Conservation (phyloP, 2,888 invertebrate genomes). For the Ctena decussata region DNA sequence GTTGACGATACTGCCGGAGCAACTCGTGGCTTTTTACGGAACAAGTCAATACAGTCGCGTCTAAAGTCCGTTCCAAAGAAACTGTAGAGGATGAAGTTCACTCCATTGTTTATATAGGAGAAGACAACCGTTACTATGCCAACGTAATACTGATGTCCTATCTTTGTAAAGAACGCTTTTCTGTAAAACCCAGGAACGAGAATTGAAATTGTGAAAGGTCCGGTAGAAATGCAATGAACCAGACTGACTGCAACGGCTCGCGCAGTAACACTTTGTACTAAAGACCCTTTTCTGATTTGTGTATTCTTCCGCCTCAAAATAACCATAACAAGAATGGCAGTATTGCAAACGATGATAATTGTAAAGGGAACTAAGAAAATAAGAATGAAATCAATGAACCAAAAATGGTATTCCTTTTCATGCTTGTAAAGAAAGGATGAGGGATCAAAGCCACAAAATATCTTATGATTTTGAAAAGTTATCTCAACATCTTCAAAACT, state of each 20-base stretch:
- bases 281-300: not conserved
- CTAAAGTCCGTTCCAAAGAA: conserved; percentile 6
- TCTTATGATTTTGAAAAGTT: not conserved
- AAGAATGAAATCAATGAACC: not conserved
- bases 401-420: not conserved
- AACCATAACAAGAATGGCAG: not conserved
- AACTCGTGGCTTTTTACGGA: not conserved
- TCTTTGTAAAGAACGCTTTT: not conserved
- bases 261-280: not conserved
- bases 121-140: not conserved
- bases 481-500: not conserved
- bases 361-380: not conserved
- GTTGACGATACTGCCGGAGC: not conserved
- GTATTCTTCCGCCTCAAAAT: not conserved
- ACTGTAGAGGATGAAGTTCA: not conserved
- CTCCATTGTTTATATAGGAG: not conserved
- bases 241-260: not conserved
- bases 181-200: not conserved
- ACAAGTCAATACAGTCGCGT: not conserved
- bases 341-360: not conserved
- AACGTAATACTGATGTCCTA: not conserved
- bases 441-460: not conserved
- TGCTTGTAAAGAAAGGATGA: not conserved
- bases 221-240: not conserved
- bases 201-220: not conserved